Percentiles rank a stretch among this genome's conserved stretches.
Evolutionary conservation across 1,140 invertebrate genomes (phyloP).

Genomic region (Heliconius hermathena): DNA sequence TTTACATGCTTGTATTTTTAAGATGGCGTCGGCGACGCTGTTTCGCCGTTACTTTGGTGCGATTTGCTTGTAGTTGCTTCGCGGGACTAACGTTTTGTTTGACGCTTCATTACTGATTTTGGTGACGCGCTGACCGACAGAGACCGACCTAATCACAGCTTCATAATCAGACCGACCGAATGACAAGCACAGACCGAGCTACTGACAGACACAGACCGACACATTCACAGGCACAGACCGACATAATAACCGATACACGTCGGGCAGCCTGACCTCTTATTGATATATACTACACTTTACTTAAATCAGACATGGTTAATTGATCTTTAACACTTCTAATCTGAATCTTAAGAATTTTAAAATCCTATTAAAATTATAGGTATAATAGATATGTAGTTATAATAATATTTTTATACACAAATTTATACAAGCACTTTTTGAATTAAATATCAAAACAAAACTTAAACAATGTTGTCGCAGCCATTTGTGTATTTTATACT

Average conservation of each 20-base stretch:
- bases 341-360: neutral
- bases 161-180: neutral
- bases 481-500: conserved; percentile 4
- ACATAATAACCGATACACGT: neutral
- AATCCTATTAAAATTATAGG: neutral
- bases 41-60: conserved; percentile 40
- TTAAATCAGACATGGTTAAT: neutral
- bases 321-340: neutral
- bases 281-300: neutral
- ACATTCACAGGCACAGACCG: neutral
- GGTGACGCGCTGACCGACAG: neutral
- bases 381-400: neutral
- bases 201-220: neutral
- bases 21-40: conserved; percentile 31
- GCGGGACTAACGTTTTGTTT: conserved; percentile 22
- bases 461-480: neutral
- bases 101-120: neutral
- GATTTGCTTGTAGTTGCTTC: conserved; percentile 43
- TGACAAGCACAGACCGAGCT: neutral
- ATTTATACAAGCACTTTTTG: conserved; percentile 4
- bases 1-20: conserved; percentile 52
- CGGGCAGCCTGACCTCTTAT: neutral
- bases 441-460: neutral
- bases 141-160: neutral
- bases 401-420: conserved; percentile 10